A percentile compares a stretch with the other conserved stretches of the same genome.
Evolutionary conservation across 2,113 vertebrate species (phyloP).

Genomic region (Sclerurus mexicanus): DNA sequence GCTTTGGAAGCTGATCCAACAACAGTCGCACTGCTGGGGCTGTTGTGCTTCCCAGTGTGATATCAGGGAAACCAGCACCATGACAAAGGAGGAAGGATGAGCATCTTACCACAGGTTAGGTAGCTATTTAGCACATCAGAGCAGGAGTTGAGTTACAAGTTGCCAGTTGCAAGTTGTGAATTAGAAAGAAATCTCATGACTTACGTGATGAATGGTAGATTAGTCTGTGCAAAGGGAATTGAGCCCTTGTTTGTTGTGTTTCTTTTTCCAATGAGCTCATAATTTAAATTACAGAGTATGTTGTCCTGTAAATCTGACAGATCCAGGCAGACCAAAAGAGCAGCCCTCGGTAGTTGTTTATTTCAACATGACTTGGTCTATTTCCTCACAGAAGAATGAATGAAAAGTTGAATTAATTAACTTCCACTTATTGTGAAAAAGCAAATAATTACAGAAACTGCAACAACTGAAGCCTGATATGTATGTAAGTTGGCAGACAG

Average conservation of each 20-base stretch:
- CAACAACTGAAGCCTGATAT: not conserved
- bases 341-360: not conserved
- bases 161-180: not conserved
- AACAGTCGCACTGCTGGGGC: not conserved
- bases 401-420: not conserved
- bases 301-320: not conserved
- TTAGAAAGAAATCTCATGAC: not conserved
- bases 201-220: not conserved
- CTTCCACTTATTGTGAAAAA: not conserved
- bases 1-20: not conserved
- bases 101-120: too few relatives aligned
- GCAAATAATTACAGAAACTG: not conserved
- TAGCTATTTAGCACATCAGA: not conserved
- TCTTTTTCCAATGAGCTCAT: not conserved
- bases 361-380: not conserved
- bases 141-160: not conserved
- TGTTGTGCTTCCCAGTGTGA: not conserved
- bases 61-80: rapidly evolving
- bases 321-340: not conserved
- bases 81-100: not conserved
- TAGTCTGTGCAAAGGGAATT: not conserved
- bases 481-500: not conserved
- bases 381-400: not conserved
- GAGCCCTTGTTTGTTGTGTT: not conserved
- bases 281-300: not conserved